A percentile compares a stretch with the other conserved stretches of the same genome.
Conservation (phyloP, 2,113 vertebrate species). For the Nansenia antarctica region DNA sequence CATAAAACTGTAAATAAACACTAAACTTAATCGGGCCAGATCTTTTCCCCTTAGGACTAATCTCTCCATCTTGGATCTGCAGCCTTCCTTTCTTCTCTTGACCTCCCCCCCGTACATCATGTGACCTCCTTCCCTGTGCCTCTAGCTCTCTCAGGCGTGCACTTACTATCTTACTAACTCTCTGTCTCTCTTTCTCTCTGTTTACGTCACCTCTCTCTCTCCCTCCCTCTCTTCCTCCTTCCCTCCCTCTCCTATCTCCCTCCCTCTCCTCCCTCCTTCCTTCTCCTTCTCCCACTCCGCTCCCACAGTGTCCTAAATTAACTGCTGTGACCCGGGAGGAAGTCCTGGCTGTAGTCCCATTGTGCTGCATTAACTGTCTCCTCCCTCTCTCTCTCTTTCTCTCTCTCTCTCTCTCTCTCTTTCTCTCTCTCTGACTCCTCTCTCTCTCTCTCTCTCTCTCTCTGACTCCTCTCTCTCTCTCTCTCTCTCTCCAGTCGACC, state of each 20-base stretch:
- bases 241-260: too few relatives aligned
- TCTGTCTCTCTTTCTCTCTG: too few relatives aligned
- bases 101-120: too few relatives aligned
- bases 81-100: too few relatives aligned
- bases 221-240: not conserved
- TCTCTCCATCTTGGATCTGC: too few relatives aligned
- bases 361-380: not conserved
- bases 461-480: not conserved
- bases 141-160: too few relatives aligned
- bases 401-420: slow-evolving; percentile 42
- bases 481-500: slow-evolving; percentile 83
- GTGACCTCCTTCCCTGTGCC: too few relatives aligned
- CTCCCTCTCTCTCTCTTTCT: not conserved
- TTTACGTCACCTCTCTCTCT: too few relatives aligned
- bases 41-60: too few relatives aligned
- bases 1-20: too few relatives aligned
- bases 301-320: not conserved
- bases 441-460: slow-evolving; percentile 25
- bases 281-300: not conserved
- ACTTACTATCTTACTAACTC: too few relatives aligned
- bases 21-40: too few relatives aligned
- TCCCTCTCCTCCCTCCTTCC: not conserved
- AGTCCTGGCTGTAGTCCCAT: not conserved
- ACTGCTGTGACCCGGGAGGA: not conserved
- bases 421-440: not conserved